Evolutionary conservation across 2,797 vertebrate genomes (phyloP).

Genomic region (Labroides dimidiatus): DNA sequence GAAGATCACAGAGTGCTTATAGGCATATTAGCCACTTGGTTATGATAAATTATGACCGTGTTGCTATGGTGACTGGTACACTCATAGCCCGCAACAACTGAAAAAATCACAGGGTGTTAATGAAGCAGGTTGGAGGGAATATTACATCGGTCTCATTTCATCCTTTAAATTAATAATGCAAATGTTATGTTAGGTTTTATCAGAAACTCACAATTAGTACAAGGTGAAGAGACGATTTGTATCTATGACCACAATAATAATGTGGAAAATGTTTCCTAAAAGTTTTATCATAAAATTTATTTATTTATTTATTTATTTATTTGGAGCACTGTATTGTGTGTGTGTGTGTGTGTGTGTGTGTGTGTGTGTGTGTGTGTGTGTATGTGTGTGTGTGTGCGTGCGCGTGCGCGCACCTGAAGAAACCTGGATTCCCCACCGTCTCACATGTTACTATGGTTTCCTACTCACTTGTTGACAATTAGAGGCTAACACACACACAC

Average conservation of each 20-base stretch:
- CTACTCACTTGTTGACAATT: conserved; percentile 76
- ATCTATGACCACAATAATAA: too few species aligned
- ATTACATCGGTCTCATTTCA: conserved; percentile 26
- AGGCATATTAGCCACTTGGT: conserved; percentile 83
- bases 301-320: too few species aligned
- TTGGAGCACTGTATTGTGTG: neutral
- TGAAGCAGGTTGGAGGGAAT: conserved; percentile 44
- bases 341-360: conserved; percentile 3
- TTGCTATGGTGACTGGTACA: conserved; percentile 75
- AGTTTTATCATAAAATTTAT: too few species aligned
- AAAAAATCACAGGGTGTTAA: conserved; percentile 46
- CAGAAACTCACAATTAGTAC: neutral
- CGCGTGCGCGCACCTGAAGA: conserved; percentile 20
- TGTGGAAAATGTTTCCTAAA: too few species aligned
- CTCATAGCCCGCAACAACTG: conserved; percentile 30
- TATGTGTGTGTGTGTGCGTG: conserved; percentile 13
- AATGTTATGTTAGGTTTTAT: neutral
- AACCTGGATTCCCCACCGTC: conserved; percentile 54
- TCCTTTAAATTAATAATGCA: conserved; percentile 21
- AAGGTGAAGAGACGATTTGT: too few species aligned
- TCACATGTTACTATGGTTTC: conserved; percentile 69
- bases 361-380: conserved; percentile 1
- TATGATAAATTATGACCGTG: conserved; percentile 81
- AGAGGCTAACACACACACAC: conserved; percentile 69
- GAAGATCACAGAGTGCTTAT: conserved; percentile 78